These are phyloP conservation scores for Poicephalus gulielmi DNA, from an alignment of 2,113 vertebrate genomes.

Conservation along the genomic window DNA sequence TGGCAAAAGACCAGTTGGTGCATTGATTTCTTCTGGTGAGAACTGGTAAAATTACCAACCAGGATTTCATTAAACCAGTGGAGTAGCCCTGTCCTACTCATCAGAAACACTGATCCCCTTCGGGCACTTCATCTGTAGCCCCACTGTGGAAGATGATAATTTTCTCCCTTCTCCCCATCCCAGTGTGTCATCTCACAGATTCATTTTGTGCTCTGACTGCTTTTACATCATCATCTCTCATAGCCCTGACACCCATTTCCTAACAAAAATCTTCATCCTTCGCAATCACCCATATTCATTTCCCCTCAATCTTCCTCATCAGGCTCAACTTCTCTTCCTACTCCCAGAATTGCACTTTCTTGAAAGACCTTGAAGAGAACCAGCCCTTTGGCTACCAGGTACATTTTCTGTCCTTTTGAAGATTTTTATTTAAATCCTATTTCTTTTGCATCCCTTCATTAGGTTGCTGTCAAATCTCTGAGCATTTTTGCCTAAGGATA, in stretches of 20 bases:
- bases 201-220: background rate
- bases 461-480: conserved; percentile 16
- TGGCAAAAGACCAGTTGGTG: background rate
- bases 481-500: conserved; percentile 39
- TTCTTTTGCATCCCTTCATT: conserved; percentile 53
- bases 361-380: background rate
- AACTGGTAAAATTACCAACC: background rate
- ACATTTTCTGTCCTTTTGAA: conserved; percentile 16
- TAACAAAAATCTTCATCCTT: background rate
- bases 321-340: background rate
- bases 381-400: background rate
- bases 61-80: background rate
- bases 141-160: background rate
- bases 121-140: background rate
- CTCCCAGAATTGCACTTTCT: background rate
- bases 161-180: background rate
- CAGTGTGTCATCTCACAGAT: background rate
- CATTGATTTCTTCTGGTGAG: background rate
- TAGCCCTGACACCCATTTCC: background rate
- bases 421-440: conserved; percentile 51
- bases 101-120: background rate
- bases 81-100: background rate
- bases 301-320: background rate
- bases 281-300: accelerated
- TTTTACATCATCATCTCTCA: background rate